Base-by-base conservation (phyloP, 2,797 vertebrate genomes). In the Remorina albescens region DNA sequence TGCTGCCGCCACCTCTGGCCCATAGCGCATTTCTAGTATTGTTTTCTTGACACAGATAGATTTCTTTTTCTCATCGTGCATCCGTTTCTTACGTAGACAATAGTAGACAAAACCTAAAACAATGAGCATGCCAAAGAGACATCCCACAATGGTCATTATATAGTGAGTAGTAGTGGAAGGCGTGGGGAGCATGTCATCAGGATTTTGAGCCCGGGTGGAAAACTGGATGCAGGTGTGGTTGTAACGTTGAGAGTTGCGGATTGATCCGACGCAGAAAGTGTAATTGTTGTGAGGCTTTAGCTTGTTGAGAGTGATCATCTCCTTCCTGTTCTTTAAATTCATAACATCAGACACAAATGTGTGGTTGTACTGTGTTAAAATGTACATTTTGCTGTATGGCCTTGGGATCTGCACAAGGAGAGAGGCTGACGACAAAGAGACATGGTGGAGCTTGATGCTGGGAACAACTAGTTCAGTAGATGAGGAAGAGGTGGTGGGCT, bases 381-480 rank as follows among this genome's bases (percentile, higher is more conserved):
- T 96, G n/a, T 99, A 99, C 97, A 99, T 98, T 94, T 99, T 99
- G 89, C 96, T 98, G 92, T 94, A 99, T 53, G 97, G 98, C 55
- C 94, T 95, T 1, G 98, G 98, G 66, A 99, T 99, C 79, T 96
- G 96, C 71, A 99, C 97, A 74, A 98, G 89, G 64, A 99, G 85
- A 26, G 97, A 96, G 39, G 97, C 98, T 1, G 96, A 94, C 42
- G 95, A 97, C 84, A 98, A 94, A 28, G 97, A 95, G 26, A 99
- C 96, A 0, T 97, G 96, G 25, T 97, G 95, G 53, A 99, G 94
- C 83, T 95, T 96, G 82, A 99, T 98, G 86, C 94, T 98, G 2
- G 97, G 97, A 66, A 93, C 96, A 4, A 96, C 44, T 0, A 96
- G 94, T 2, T 97, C 97, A 0, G 95, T 94, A n/a, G 94, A 93